phyloP scores from a whole-genome alignment of 2,797 vertebrate genomes.

The Streptopelia turtur region DNA sequence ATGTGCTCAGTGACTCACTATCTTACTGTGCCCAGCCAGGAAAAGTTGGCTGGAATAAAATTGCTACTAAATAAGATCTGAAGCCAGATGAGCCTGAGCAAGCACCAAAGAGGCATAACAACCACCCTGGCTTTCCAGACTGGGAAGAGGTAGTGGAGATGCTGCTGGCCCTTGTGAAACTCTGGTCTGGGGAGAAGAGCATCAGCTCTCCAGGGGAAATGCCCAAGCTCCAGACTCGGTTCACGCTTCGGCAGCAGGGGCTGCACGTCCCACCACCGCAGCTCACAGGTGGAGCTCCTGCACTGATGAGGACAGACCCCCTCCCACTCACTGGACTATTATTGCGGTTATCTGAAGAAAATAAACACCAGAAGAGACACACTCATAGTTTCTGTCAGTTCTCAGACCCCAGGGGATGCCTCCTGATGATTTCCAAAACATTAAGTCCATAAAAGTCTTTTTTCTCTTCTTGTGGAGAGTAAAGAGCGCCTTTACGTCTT shows the following conservation, averaged over 20 bases:
- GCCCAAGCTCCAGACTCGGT: not conserved
- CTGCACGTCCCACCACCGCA: not conserved
- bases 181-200: not conserved
- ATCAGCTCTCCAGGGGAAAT: not conserved
- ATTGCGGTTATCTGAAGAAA: not conserved
- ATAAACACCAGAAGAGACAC: not conserved
- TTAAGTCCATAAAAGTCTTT: not conserved
- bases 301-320: not conserved
- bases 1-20: not conserved
- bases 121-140: not conserved
- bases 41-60: slow-evolving; percentile 9
- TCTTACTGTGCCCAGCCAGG: not conserved
- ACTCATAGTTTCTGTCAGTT: not conserved
- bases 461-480: not conserved
- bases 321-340: not conserved
- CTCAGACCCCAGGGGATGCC: not conserved
- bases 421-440: not conserved
- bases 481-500: not conserved
- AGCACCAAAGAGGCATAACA: not conserved
- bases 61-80: not conserved
- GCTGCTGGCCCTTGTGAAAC: not conserved
- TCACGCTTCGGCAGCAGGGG: not conserved
- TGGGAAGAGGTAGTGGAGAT: not conserved
- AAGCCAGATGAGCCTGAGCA: not conserved
- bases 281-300: not conserved